Base-by-base conservation (phyloP, 2,888 invertebrate species). In the Amblyjoppa fuscipennis region DNA sequence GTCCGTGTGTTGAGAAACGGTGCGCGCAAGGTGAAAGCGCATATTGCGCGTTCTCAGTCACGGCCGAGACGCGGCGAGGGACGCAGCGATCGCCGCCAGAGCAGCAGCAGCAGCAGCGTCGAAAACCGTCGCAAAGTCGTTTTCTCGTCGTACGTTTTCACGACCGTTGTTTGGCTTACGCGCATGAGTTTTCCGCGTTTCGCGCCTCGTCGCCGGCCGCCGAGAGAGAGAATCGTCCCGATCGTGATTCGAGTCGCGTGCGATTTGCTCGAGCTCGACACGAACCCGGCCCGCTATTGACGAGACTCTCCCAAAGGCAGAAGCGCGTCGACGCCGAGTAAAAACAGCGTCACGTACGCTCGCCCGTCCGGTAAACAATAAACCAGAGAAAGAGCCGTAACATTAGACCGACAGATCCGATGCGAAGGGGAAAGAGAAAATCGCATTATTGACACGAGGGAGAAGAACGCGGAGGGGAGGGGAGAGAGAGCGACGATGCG, bases 31-130 rank as follows among this genome's bases (percentile, higher is more conserved):
- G 93, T 93, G 93, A 93, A 93, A 93, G 93, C 93, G 92, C 90
- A 90, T 91, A 90, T 91, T 90, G 91, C 91, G 91, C 91, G 91
- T 91, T 90, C 89, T 90, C 92, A 94, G 94, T 94, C 93, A 93
- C 93, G 93, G 93, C 92, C 92, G 94, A 92, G 90, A 91, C 93
- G 91, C 90, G 88, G 90, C 89, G 88, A 90, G 89, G 90, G 85
- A 89, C 90, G 89, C 90, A 87, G 79, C 71, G 64, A 71, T 45
- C 74, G 76, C 59, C 61, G 79, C 79, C 11, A 13, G 25, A 66
- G 31, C 31, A 20, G 20, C 20, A 20, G 20, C 20, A 77, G 31
- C 66, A 66, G 49, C 28, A 68, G 41, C 79, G 25, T 61, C 49
- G 31, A 49, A 13, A 64, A 28, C 49, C 7, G 4, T 28, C 38